Conservation (phyloP, 2,888 invertebrate genomes). For the Villa cingulata region DNA sequence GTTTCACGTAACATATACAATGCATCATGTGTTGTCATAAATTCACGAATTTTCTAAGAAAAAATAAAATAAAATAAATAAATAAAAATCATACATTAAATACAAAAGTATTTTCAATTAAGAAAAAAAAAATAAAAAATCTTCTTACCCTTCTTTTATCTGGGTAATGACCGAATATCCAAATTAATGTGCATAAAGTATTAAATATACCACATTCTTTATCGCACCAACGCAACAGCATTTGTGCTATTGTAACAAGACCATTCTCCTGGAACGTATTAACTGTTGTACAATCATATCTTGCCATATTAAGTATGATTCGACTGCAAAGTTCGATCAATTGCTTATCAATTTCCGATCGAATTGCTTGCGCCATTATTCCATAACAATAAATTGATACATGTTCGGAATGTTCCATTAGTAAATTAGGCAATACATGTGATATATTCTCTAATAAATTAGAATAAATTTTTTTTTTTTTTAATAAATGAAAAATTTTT, state of each 20-base stretch:
- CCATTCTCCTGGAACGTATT: conserved; percentile 44
- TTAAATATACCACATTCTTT: conserved; percentile 51
- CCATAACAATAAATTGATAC: conserved; percentile 34
- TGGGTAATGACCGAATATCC: conserved; percentile 43
- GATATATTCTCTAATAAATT: conserved; percentile 29
- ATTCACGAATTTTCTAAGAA: conserved; percentile 30
- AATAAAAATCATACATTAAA: background rate
- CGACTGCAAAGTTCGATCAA: conserved; percentile 34
- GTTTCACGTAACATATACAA: conserved; percentile 34
- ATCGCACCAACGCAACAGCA: conserved; percentile 53
- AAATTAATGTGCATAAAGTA: conserved; percentile 49
- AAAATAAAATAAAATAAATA: conserved; percentile 1
- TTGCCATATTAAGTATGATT: conserved; percentile 52
- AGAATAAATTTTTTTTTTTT: no score
- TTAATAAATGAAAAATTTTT: background rate
- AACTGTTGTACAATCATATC: conserved; percentile 45
- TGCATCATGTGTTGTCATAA: conserved; percentile 32
- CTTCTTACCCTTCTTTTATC: conserved; percentile 26
- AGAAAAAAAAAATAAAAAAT: background rate
- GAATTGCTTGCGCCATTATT: conserved; percentile 36
- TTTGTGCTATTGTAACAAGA: conserved; percentile 46
- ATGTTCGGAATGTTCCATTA: conserved; percentile 30
- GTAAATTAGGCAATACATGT: conserved; percentile 31
- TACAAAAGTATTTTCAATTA: no score
- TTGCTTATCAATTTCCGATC: conserved; percentile 35